Base-by-base conservation (phyloP, 2,797 vertebrate genomes). In the Chromobotia macracanthus region DNA sequence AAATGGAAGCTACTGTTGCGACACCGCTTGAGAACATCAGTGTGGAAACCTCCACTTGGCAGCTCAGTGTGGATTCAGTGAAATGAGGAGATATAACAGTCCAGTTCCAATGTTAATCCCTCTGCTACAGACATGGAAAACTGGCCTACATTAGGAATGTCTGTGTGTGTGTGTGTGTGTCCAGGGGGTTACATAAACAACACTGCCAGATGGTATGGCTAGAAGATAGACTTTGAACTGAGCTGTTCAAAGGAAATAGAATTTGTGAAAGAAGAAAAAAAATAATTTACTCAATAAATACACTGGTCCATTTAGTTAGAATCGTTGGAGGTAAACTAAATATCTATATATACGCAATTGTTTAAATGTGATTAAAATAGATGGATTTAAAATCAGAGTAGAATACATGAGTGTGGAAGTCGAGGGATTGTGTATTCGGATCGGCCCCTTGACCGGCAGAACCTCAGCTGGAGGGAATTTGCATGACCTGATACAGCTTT, bases 101-200 rank as follows among this genome's bases (percentile, higher is more conserved):
- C 75, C 31, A 61, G 67, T 60, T 81, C 63, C 73, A 74, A 53
- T 70, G 81, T 83, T 84, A 84, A 86, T 83, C 80, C 75, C 58
- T 72, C 35, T 12, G 75, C 63, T 74, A 68, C 55, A 76, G 72
- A 79, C 76, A 77, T 82, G 75, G 71, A 82, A 80, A 74, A 41
- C 60, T 80, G 77, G 56, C 80, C 80, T 81, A 74, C 73, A 83
- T 86, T 73, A 80, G 71, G 38, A 44, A 19, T 72, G 58, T 50
- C 5, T 58, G 21, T 53, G 23, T 58, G 31, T 67, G 53, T 72
- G 19, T 61, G 66, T 53, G 48, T 71, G 31, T 61, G 69, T 79
- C 73, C 71, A 79, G 53, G 38, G 66, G 64, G 72, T 83, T 83
- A 82, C 72, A 78, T 81, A 85, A 83, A 83, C 65, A 77, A 53